Conservation (phyloP, 92 coral and sea anemone species). For the Montipora capitata region DNA sequence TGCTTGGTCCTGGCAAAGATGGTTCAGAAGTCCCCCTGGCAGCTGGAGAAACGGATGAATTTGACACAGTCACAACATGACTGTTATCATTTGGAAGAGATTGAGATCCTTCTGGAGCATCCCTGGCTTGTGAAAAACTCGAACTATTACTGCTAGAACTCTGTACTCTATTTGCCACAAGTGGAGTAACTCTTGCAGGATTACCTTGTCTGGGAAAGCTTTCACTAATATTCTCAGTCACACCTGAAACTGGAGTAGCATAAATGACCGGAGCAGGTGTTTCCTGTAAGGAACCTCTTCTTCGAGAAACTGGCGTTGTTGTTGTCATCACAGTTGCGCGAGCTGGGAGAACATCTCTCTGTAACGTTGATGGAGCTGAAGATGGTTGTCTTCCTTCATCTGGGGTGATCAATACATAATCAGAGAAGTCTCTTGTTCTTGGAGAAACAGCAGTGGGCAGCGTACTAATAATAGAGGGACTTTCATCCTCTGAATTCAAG, state of each 20-base stretch:
- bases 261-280: conserved; percentile 23
- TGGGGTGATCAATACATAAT: conserved; percentile 9
- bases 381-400: conserved; percentile 33
- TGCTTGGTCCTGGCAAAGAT: conserved; percentile 26
- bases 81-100: conserved; percentile 28
- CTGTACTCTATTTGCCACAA: conserved; percentile 17
- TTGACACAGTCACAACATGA: background rate
- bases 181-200: conserved; percentile 36
- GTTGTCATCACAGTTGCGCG: background rate
- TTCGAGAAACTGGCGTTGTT: background rate
- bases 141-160: conserved; percentile 14
- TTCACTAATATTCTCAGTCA: conserved; percentile 1
- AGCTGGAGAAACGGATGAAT: conserved; percentile 15
- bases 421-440: conserved; percentile 26
- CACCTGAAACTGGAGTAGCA: conserved; percentile 41
- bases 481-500: too few relatives aligned
- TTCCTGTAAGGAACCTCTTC: conserved; percentile 21
- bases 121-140: conserved; percentile 24
- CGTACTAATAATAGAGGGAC: conserved; percentile 3
- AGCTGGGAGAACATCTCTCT: conserved; percentile 4
- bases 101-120: conserved; percentile 3
- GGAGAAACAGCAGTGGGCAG: conserved; percentile 37
- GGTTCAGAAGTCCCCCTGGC: background rate
- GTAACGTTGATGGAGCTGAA: conserved; percentile 51
- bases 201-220: conserved; percentile 46